These are phyloP conservation scores for Idaea straminata DNA, from an alignment of 2,888 invertebrate species.

Conservation along the genomic window DNA sequence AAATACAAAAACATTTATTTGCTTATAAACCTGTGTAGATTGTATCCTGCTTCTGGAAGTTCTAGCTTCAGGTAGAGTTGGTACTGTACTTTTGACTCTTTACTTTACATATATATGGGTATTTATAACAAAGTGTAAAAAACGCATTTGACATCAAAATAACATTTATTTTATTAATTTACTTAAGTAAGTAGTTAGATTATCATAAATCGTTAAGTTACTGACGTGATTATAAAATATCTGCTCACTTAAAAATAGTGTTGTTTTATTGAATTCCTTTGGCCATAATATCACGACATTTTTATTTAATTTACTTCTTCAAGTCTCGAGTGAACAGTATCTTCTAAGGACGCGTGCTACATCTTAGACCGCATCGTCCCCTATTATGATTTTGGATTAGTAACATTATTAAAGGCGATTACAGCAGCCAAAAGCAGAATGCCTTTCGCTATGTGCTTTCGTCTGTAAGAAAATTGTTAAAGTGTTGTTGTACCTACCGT, in stretches of 20 bases:
- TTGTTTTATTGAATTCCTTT: constrained; percentile 1
- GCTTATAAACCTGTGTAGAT: too few species aligned
- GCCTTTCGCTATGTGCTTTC: too few species aligned
- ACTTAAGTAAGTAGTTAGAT: background rate
- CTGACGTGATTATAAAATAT: background rate
- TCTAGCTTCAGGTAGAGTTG: background rate
- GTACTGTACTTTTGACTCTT: background rate
- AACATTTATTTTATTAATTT: background rate
- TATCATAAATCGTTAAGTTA: background rate
- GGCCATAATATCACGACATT: background rate
- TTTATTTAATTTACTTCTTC: too few species aligned
- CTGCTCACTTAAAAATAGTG: background rate
- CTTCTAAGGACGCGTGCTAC: too few species aligned
- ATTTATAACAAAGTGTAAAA: background rate
- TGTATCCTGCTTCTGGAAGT: background rate
- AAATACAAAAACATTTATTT: too few species aligned
- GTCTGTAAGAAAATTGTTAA: too few species aligned
- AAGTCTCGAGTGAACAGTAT: too few species aligned
- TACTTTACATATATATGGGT: background rate
- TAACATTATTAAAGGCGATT: too few species aligned
- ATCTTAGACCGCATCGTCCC: too few species aligned
- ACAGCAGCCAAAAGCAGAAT: too few species aligned
- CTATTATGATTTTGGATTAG: too few species aligned
- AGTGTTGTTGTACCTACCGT: too few species aligned
- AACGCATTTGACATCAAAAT: background rate